Base-by-base conservation (phyloP, 2,113 vertebrate species). In the Chionodraco myersi region DNA sequence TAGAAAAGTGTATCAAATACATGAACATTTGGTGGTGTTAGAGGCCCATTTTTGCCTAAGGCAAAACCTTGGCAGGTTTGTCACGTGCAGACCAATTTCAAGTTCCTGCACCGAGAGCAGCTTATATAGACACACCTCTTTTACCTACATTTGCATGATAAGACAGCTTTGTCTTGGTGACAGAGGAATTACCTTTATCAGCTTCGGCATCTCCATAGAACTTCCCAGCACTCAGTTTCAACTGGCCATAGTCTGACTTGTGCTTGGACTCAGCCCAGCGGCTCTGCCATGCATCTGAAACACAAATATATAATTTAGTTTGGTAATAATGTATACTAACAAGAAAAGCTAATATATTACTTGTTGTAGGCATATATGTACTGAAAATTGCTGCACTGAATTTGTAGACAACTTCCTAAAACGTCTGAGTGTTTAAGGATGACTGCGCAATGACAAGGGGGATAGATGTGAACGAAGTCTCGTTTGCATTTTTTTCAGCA, bases 261-360 rank as follows among this genome's bases (percentile, higher is more conserved):
- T 99, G 97, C 76, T 97, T 97, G 41, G 98, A 99, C 82, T 96
- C 96, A 47, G 95, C 44, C 98, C 98, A 99, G 70, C 97, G 96
- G 57, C 85, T 91, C 51, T 80, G 95, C 97, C 97, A 99, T 51
- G 89, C 93, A 91, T 94, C 95, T 96, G 58, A 6, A 23, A 48
- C 2, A 84, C 64, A 65, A 75, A 80, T 47, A 18, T 9, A 15
- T 0, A 23, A 47, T 0, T 41, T 41, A 6, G 36, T 41, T 41
- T 30, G 30, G 7, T 41, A 41, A 41, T 41, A 41, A 41, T 41
- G 6, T 41, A 30, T 30, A 30, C 30, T 30, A 41, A 41, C 36
- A 41, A 1, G 36, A 41, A n/a, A n/a, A 49, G 11, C 7, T 47
- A 58, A 14, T 63, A 23, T 2, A 34, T 34, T 21, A 10, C 15